phyloP scores from a whole-genome alignment of 2,888 invertebrate genomes.

The Apodemia duryi region DNA sequence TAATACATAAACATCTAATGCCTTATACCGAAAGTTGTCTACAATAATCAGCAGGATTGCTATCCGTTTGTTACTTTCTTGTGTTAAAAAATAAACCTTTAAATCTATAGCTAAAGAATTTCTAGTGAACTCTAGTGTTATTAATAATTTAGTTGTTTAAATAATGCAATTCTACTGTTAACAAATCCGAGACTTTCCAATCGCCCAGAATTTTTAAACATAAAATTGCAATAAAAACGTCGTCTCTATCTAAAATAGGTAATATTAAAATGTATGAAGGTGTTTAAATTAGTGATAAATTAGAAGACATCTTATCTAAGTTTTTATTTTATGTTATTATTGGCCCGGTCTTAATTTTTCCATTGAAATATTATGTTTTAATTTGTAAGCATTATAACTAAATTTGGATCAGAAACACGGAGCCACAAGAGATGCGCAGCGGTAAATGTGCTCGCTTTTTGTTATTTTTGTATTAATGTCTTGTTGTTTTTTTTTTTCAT shows the following conservation, averaged over 20 bases:
- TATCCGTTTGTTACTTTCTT: too few species aligned
- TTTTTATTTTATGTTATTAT: slow-evolving; percentile 6
- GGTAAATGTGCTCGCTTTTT: background rate
- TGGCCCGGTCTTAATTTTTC: background rate
- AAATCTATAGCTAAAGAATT: too few species aligned
- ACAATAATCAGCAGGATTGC: too few species aligned
- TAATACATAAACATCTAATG: too few species aligned
- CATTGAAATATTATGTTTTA: background rate
- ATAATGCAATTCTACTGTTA: background rate
- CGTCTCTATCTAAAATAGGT: slow-evolving; percentile 7
- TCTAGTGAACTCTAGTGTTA: too few species aligned
- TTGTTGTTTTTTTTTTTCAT: too few species aligned
- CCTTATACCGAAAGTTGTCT: too few species aligned
- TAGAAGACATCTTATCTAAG: background rate
- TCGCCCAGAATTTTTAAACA: background rate
- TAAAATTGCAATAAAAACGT: slow-evolving; percentile 8
- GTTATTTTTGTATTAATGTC: too few species aligned
- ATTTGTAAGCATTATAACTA: slow-evolving; percentile 1
- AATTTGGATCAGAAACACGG: background rate
- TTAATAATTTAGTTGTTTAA: background rate
- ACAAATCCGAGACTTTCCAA: slow-evolving; percentile 1
- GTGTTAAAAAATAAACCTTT: too few species aligned
- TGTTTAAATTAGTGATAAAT: slow-evolving; percentile 9
- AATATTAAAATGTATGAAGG: slow-evolving; percentile 3
- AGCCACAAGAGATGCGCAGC: background rate